Conservation (phyloP, 2,113 vertebrate genomes). For the Cranoglanis bouderius region DNA sequence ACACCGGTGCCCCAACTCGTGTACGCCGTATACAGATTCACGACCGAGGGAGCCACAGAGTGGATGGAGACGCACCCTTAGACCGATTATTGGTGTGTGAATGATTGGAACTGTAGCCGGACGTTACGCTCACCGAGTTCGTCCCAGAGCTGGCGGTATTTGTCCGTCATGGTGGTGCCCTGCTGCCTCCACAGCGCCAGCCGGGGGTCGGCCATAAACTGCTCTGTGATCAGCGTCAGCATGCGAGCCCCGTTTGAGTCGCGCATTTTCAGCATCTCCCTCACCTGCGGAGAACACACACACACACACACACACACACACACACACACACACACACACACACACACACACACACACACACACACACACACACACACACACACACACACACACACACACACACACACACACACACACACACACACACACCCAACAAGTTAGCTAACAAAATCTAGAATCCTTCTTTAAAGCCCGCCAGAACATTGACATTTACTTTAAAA, state of each 20-base stretch:
- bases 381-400: slow-evolving; percentile 9
- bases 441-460: not conserved
- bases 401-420: slow-evolving; percentile 24
- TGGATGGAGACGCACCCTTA: too few species aligned
- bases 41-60: too few species aligned
- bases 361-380: too few species aligned
- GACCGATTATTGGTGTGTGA: not conserved
- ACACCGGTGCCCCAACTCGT: too few species aligned
- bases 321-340: slow-evolving; percentile 4
- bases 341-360: slow-evolving; percentile 8
- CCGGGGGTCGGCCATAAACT: slow-evolving; percentile 94
- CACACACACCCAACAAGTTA: not conserved
- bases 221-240: slow-evolving; percentile 93
- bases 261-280: slow-evolving; percentile 97
- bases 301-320: slow-evolving; percentile 22
- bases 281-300: slow-evolving; percentile 75
- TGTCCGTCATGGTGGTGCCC: slow-evolving; percentile 95
- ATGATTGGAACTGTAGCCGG: not conserved
- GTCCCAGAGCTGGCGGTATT: slow-evolving; percentile 96
- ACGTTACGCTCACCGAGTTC: slow-evolving; percentile 70
- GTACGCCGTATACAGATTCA: too few species aligned
- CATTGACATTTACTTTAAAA: not conserved
- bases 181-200: slow-evolving; percentile 92
- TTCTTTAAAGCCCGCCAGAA: not conserved
- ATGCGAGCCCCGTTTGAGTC: slow-evolving; percentile 95